A percentile compares a stretch with the other conserved stretches of the same genome.
Evolutionary conservation across 1,140 invertebrate species (phyloP).

Genomic region (Pseudachorutes palmiensis): DNA sequence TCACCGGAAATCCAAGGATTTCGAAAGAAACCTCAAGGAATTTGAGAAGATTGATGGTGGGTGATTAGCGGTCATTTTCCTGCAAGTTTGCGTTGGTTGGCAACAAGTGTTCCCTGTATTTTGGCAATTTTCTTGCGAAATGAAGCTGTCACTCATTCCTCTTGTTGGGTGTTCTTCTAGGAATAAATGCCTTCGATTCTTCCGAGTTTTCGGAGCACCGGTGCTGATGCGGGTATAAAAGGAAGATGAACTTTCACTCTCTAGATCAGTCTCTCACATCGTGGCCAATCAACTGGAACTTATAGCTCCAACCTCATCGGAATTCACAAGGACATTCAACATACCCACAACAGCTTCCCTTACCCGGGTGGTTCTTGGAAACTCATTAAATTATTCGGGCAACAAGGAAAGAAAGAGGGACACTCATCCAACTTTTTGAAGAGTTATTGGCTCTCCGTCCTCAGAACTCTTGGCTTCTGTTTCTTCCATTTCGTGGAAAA

Average conservation of each 20-base stretch:
- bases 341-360: too few relatives aligned
- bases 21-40: too few relatives aligned
- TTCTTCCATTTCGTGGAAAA: neutral
- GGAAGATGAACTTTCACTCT: neutral
- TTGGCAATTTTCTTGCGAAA: neutral
- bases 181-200: neutral
- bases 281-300: neutral
- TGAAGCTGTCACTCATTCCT: neutral
- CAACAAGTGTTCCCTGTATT: neutral
- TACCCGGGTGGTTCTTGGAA: too few relatives aligned
- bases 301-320: neutral
- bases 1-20: too few relatives aligned
- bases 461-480: neutral
- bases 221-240: neutral
- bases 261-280: neutral
- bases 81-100: neutral
- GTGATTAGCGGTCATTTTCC: neutral
- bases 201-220: neutral
- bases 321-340: neutral
- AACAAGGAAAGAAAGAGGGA: too few relatives aligned
- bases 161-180: neutral
- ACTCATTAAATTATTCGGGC: too few relatives aligned
- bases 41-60: too few relatives aligned
- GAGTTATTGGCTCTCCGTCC: neutral
- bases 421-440: neutral